phyloP scores from a whole-genome alignment of 2,113 vertebrate genomes.

The Gymnarchus niloticus region DNA sequence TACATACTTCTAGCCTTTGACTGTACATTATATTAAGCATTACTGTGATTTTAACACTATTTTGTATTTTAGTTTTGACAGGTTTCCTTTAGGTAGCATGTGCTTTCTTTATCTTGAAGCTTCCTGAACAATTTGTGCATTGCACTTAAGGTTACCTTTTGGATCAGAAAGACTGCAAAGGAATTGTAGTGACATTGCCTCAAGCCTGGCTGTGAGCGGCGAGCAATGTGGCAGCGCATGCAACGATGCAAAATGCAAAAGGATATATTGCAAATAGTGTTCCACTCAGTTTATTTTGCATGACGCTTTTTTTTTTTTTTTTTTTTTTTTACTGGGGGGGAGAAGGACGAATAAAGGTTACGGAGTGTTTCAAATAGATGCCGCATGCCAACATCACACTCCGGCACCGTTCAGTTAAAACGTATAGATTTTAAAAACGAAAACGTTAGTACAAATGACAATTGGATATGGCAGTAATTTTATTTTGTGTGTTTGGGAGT shows the following conservation, averaged over 20 bases:
- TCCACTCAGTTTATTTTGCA: slow-evolving; percentile 62
- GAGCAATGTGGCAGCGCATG: slow-evolving; percentile 56
- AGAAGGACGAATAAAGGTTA: slow-evolving; percentile 44
- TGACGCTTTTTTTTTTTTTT: slow-evolving; percentile 54
- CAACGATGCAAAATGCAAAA: slow-evolving; percentile 41
- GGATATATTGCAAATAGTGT: slow-evolving; percentile 61
- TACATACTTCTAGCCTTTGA: slow-evolving; percentile 47
- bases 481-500: slow-evolving; percentile 50
- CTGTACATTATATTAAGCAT: slow-evolving; percentile 41
- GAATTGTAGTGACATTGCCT: slow-evolving; percentile 39
- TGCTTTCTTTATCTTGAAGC: slow-evolving; percentile 31
- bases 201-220: slow-evolving; percentile 37
- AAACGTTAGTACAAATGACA: slow-evolving; percentile 33
- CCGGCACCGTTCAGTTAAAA: slow-evolving; percentile 49
- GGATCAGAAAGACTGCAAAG: slow-evolving; percentile 45
- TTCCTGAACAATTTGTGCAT: slow-evolving; percentile 36
- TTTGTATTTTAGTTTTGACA: slow-evolving; percentile 44
- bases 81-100: slow-evolving; percentile 25
- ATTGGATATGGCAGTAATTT: slow-evolving; percentile 51
- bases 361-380: slow-evolving; percentile 47
- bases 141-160: slow-evolving; percentile 40
- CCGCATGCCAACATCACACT: slow-evolving; percentile 56
- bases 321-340: slow-evolving; percentile 42
- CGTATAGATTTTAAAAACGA: slow-evolving; percentile 33
- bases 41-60: slow-evolving; percentile 33